Evolutionary conservation across 1,140 invertebrate species (phyloP), one percentile per base, ranked within the genome.

Genomic region (Zaprionus nigranus): DNA sequence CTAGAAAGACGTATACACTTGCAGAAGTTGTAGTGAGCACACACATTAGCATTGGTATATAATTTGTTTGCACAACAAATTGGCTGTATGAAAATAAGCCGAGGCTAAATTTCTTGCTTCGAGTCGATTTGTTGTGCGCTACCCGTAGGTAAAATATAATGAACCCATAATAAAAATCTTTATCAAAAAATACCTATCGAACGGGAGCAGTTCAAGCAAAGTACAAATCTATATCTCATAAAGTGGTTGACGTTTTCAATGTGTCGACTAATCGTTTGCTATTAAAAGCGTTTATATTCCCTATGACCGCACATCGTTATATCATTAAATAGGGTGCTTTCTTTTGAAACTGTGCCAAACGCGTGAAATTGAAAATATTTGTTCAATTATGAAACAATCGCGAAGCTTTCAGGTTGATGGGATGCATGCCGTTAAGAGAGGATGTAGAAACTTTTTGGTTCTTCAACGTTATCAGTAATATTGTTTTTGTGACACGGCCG

Each of bases 351-450:
- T 30, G 20, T 66, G 68, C 73, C 72, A 84, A 71, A 62, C 6
- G 56, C 46, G 56, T 59, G 28, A 58, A 53, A 34, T 38, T 56
- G 13, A 60, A 69, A 73, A 43, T 30, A 24, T 62, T 60, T 13
- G 15, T 58, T 49, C 20, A 81, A 78, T 84, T 84, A 81, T 64
- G 66, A 85, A 81, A 85, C 78, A 70, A 60, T 81, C 81, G 43
- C 49, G 65, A 84, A 53, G 49, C 5, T 26, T 59, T 49, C 36
- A 36, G n/a, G 3, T 49, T 5, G 24, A 30, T 17, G 6, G n/a
- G 11, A 30, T n/a, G 28, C 20, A 3, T 60, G 38, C 7, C 11
- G 20, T n/a, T 28, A 22, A 40, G 4, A 51, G 20, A 2, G 12
- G 12, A 26, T 9, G 13, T 20, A 11, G 17, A 28, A 38, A 49